phyloP scores from a whole-genome alignment of 2,888 invertebrate species.

The Macaria liturata region DNA sequence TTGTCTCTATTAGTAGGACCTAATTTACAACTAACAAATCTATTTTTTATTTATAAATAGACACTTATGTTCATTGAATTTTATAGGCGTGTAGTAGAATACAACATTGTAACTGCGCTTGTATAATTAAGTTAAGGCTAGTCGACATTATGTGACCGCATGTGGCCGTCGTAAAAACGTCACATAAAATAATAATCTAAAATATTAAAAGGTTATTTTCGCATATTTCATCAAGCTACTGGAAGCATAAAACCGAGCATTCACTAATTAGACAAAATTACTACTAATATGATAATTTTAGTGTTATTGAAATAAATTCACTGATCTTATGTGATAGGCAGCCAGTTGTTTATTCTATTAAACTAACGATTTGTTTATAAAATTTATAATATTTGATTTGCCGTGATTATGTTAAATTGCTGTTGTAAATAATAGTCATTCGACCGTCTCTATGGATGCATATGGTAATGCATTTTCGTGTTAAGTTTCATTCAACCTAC shows the following conservation, averaged over 20 bases:
- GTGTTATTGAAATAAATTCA: constrained; percentile 20
- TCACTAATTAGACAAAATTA: constrained; percentile 24
- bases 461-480: no score
- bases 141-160: constrained; percentile 25
- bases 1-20: not conserved
- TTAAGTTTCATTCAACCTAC: no score
- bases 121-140: constrained; percentile 23
- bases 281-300: constrained; percentile 13
- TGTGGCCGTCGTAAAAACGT: constrained; percentile 32
- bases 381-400: constrained; percentile 22
- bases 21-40: constrained; percentile 17
- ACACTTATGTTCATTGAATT: constrained; percentile 12
- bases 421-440: constrained; percentile 1
- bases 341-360: constrained; percentile 22
- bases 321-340: constrained; percentile 21
- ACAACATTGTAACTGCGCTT: constrained; percentile 27
- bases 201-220: constrained; percentile 43
- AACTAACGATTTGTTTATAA: constrained; percentile 27
- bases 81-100: constrained; percentile 29
- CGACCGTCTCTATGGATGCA: no score
- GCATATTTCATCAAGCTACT: constrained; percentile 42
- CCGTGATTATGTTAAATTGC: constrained; percentile 18
- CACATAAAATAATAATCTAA: constrained; percentile 37
- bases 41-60: constrained; percentile 8
- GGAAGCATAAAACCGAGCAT: constrained; percentile 34